These are phyloP conservation scores for Apostichopus leukothele DNA, from an alignment of 53 echinoderm and acorn worm species.

Conservation along the genomic window DNA sequence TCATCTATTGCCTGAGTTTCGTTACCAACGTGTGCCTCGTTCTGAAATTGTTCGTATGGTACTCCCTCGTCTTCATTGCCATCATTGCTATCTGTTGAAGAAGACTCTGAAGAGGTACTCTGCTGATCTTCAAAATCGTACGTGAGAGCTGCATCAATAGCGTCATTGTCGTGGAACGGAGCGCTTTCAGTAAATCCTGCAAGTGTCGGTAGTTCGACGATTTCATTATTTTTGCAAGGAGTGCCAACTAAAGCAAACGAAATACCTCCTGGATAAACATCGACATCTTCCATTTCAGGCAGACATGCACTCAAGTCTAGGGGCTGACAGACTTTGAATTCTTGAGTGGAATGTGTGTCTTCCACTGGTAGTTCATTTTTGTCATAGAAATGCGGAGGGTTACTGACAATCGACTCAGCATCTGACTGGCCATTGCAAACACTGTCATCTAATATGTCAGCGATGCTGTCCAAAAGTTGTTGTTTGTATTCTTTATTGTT, in stretches of 20 bases:
- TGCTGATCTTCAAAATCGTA: neutral
- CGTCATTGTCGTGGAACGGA: neutral
- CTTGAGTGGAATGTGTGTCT: neutral
- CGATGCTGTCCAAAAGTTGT: neutral
- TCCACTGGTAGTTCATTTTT: conserved; percentile 3
- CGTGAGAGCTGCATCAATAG: neutral
- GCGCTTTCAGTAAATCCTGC: neutral
- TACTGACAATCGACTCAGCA: conserved; percentile 24
- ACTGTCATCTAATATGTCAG: neutral
- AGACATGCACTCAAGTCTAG: neutral
- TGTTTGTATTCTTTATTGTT: neutral
- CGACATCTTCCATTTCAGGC: neutral
- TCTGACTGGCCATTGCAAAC: neutral
- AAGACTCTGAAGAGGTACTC: conserved; percentile 2
- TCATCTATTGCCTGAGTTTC: neutral
- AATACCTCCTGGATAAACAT: neutral
- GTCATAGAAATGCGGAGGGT: conserved; percentile 8
- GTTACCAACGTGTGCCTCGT: neutral
- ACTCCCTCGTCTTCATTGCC: neutral
- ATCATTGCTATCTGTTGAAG: neutral
- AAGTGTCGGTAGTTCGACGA: neutral
- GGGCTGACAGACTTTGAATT: too few relatives aligned
- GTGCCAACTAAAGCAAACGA: conserved; percentile 17
- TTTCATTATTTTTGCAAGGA: conserved; percentile 4
- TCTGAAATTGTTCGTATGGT: conserved; percentile 20